Conservation (phyloP, 1,140 invertebrate species). For the Carposina sasakii region DNA sequence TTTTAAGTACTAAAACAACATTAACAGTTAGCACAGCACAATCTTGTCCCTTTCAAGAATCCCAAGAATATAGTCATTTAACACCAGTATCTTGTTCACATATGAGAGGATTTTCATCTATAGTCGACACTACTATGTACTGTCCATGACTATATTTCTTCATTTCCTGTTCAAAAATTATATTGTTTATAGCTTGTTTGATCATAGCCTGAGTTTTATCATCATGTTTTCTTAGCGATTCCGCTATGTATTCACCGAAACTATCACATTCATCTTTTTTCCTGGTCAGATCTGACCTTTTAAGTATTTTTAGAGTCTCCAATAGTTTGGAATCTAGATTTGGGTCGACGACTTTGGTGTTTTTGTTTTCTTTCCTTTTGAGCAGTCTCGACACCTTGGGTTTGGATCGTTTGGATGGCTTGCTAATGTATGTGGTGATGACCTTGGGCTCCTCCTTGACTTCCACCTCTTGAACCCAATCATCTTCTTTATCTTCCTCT, state of each 20-base stretch:
- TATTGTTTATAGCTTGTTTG: conserved; percentile 67
- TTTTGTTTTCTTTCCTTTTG: conserved; percentile 22
- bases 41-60: too few species aligned
- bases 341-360: conserved; percentile 2
- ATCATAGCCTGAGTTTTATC: conserved; percentile 60
- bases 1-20: too few species aligned
- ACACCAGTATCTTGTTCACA: too few species aligned
- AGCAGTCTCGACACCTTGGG: neutral
- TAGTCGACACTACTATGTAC: conserved; percentile 32
- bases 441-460: conserved; percentile 39
- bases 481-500: conserved; percentile 5
- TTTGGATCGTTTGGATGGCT: neutral
- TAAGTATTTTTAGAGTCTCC: conserved; percentile 31
- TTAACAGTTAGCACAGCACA: too few species aligned
- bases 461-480: conserved; percentile 14
- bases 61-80: too few species aligned
- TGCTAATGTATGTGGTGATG: neutral
- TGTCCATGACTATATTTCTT: conserved; percentile 44
- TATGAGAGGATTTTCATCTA: conserved; percentile 51
- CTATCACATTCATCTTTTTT: conserved; percentile 62
- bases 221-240: conserved; percentile 55
- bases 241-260: conserved; percentile 61
- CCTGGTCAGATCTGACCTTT: conserved; percentile 32
- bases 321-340: conserved; percentile 24
- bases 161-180: conserved; percentile 63